A percentile compares a stretch with the other conserved stretches of the same genome.
These are phyloP conservation scores for Pollimyrus isidori DNA, from an alignment of 2,113 vertebrate genomes.

Conservation along the genomic window DNA sequence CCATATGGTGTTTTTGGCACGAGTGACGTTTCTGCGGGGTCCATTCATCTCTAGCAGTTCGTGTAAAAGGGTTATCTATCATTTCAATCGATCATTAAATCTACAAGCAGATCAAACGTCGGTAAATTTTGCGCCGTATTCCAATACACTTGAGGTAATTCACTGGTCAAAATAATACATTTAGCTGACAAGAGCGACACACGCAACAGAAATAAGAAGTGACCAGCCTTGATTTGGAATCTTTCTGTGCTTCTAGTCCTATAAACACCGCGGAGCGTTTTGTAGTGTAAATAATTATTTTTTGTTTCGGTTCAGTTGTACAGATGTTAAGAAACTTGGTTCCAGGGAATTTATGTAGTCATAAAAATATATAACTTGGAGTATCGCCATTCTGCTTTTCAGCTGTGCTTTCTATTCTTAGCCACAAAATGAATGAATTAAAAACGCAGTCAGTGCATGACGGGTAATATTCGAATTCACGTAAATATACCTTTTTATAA, in stretches of 20 bases:
- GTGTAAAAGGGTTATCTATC: slow-evolving; percentile 32
- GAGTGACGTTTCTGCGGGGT: slow-evolving; percentile 22
- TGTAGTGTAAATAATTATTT: background rate
- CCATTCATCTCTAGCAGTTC: slow-evolving; percentile 29
- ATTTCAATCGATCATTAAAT: slow-evolving; percentile 38
- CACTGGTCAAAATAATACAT: slow-evolving; percentile 10
- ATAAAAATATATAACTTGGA: background rate
- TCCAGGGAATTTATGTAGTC: background rate
- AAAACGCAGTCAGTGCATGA: background rate
- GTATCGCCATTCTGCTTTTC: background rate
- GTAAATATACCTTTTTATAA: background rate
- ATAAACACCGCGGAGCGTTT: background rate
- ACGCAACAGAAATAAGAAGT: background rate
- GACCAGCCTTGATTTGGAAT: background rate
- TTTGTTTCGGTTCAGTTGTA: background rate
- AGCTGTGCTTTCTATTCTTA: background rate
- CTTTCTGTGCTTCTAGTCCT: background rate
- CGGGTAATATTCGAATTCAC: background rate
- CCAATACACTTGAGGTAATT: background rate
- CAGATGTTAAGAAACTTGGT: background rate
- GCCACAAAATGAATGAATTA: background rate
- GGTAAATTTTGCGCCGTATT: background rate
- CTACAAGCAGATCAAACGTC: slow-evolving; percentile 2
- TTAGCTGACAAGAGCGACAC: background rate
- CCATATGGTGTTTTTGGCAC: slow-evolving; percentile 67